Base-by-base conservation (phyloP, 2,113 vertebrate species). In the Zosterops borbonicus region DNA sequence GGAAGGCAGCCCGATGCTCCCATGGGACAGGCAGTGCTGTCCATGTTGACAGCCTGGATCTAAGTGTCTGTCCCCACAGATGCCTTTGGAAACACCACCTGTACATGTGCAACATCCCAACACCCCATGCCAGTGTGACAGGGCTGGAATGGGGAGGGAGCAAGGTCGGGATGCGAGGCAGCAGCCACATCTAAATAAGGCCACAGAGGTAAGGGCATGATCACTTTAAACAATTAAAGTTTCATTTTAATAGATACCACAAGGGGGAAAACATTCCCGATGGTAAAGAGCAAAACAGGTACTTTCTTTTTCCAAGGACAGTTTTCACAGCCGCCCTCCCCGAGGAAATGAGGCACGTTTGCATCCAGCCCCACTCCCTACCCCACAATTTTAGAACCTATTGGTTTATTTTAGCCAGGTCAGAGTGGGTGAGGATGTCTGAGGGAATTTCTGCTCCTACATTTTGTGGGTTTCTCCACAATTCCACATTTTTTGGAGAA, bases 21-120 rank as follows among this genome's bases (percentile, higher is more conserved):
- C 83, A 5, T 1, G 23, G 83, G 94, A 80, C 2, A 0, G 27
- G 25, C 22, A 25, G 56, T 16, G 62, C 39, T 9, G 1, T 50
- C 90, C 67, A 55, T 9, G 6, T 44, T 94, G 87, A 75, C 87
- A 91, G 90, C 53, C 62, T 4, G 76, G 55, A 64, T 69, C 59
- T 55, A 31, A 68, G 46, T 4, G 4, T 20, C 89, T 10, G 0
- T 87, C 50, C 70, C 37, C 63, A 47, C 6, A 4, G 71, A 92
- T 56, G 83, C 49, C 89, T 95, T 76, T 76, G 89, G 76, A 83
- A 95, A 64, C 3, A 15, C 63, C 89, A 89, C 91, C 80, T 76
- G 70, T 69, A 83, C 71, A 56, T 55, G 74, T 71, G 78, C 58
- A 50, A 90, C 49, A 83, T 47, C 75, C 13, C 0, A 0, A 15